Base-by-base conservation (phyloP, 2,797 vertebrate species). In the Hafferia zeledoni region DNA sequence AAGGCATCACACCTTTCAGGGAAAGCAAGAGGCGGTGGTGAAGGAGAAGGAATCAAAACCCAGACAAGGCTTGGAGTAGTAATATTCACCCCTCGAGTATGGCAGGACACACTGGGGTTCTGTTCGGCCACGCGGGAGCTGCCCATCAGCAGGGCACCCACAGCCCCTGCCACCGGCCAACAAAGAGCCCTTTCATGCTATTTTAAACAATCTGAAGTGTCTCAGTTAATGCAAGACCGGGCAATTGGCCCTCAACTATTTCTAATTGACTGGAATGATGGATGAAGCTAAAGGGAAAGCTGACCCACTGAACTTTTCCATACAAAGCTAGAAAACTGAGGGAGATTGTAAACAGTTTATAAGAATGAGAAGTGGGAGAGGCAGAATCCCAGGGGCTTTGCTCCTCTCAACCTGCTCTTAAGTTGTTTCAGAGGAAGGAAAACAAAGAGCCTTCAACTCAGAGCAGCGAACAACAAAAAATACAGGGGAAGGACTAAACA, bases 191-290 rank as follows among this genome's bases (percentile, higher is more conserved):
- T 96, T 97, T 97, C 92, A 97, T 91, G 95, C 95, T 85, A 89
- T 90, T 96, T 89, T 94, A 95, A 96, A 93, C 96, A 88, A 96
- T 95, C 90, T 93, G 94, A 84, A 94, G 90, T 91, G 87, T 95
- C 97, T 98, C 95, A 79, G 91, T 96, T 97, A 97, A 97, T 97
- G 95, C 85, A 93, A 87, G 92, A 92, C 90, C 47, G 20, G 93
- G 94, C 95, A 96, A 96, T 91, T 94, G 92, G 93, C 90, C 90
- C 94, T 94, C 95, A 74, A 91, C 93, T 96, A 89, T 97, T 98
- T 95, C 96, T 96, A 97, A 88, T 95, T 81, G 93, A 97, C 95
- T 95, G 96, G 92, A 97, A 97, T 94, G 95, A 96, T 79, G 94
- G 89, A 95, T 94, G 87, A 96, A 90, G 96, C 94, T 91, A 77